Conservation (phyloP, 1,140 invertebrate genomes). For the Anthonomus grandis region DNA sequence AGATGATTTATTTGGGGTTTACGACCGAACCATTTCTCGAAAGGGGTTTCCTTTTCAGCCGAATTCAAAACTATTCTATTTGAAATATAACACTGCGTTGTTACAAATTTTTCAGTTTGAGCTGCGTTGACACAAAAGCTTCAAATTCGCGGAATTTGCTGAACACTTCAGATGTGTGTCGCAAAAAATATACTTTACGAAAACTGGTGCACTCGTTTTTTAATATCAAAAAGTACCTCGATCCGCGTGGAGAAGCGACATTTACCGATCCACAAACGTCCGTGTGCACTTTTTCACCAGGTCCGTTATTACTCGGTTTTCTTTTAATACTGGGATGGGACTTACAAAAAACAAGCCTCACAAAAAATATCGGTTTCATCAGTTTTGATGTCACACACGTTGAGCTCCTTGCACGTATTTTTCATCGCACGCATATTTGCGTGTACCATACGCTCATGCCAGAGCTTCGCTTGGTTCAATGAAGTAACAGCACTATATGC, state of each 20-base stretch:
- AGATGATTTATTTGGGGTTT: no score
- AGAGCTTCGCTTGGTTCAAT: not conserved
- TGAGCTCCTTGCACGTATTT: not conserved
- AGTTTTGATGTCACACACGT: not conserved
- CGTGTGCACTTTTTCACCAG: slow-evolving; percentile 9
- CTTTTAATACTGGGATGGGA: not conserved
- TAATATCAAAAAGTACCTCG: slow-evolving; percentile 10
- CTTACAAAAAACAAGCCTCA: slow-evolving; percentile 1
- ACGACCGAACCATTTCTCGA: no score
- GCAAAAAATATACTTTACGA: slow-evolving; percentile 8
- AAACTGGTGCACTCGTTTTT: slow-evolving; percentile 12
- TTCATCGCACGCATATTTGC: slow-evolving; percentile 18
- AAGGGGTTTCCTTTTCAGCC: no score
- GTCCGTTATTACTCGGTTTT: not conserved
- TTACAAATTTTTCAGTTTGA: no score
- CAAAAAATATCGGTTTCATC: slow-evolving; percentile 2
- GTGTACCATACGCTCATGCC: slow-evolving; percentile 34
- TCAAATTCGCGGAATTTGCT: slow-evolving; percentile 19
- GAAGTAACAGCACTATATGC: slow-evolving; percentile 4
- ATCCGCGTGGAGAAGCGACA: slow-evolving; percentile 3
- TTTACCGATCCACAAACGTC: slow-evolving; percentile 9
- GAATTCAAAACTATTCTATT: no score
- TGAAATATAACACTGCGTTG: no score
- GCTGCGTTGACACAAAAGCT: not conserved
- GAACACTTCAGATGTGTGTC: slow-evolving; percentile 23